These are phyloP conservation scores for Gavialis gangeticus DNA, from an alignment of 2,113 vertebrate species.

Conservation along the genomic window DNA sequence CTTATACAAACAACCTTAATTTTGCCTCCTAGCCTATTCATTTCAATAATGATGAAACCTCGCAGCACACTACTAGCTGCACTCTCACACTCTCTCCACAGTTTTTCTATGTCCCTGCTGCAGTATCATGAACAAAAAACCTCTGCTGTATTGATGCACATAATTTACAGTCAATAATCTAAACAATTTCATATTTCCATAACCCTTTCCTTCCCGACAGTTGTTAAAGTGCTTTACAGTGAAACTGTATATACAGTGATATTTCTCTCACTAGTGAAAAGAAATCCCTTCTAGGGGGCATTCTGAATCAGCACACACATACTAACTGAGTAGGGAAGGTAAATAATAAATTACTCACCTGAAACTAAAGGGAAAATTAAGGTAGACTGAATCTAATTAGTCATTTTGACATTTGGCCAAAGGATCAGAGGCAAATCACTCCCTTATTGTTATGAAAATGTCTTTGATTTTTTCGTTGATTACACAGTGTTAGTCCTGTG, in stretches of 20 bases:
- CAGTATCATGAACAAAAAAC: not conserved
- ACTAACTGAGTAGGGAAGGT: not conserved
- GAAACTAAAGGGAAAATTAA: constrained; percentile 14
- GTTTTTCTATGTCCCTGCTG: not conserved
- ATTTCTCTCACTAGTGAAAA: not conserved
- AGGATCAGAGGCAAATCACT: not conserved
- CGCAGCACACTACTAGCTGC: not conserved
- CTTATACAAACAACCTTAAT: not conserved
- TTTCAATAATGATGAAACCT: not conserved
- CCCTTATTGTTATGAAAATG: constrained; percentile 2
- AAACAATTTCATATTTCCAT: not conserved
- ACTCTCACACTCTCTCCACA: not conserved
- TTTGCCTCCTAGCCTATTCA: not conserved
- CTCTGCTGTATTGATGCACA: not conserved
- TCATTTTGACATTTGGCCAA: constrained; percentile 6
- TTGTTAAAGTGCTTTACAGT: not conserved
- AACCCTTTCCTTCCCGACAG: not conserved
- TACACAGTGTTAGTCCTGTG: not conserved
- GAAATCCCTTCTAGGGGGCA: not conserved
- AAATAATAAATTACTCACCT: not conserved
- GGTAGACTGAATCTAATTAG: not conserved
- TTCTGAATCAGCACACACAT: accelerated
- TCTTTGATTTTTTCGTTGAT: not conserved
- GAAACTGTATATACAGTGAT: not conserved
- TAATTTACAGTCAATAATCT: not conserved